Evolutionary conservation across 92 coral and sea anemone genomes (phyloP).

Genomic region (Pocillopora grandis): DNA sequence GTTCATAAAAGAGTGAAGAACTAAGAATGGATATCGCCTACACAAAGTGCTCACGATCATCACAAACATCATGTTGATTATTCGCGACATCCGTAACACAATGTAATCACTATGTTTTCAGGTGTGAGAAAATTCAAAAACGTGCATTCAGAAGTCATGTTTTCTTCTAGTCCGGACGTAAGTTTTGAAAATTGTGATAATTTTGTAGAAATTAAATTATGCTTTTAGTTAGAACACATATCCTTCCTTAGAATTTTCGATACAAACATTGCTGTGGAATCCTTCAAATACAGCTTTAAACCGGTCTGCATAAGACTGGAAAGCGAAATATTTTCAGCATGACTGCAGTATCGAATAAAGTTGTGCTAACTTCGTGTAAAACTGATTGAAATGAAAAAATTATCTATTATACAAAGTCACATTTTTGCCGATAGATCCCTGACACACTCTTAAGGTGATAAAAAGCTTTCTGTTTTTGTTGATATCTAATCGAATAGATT

Average conservation of each 20-base stretch:
- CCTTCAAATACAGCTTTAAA: neutral
- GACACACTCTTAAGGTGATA: neutral
- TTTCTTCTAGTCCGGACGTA: constrained; percentile 12
- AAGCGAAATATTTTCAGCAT: neutral
- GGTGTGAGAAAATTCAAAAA: constrained; percentile 12
- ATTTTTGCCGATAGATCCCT: neutral
- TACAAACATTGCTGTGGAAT: neutral
- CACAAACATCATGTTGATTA: neutral
- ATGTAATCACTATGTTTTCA: constrained; percentile 5
- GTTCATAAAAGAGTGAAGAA: neutral
- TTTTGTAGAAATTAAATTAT: too few relatives aligned
- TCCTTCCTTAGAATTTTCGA: too few relatives aligned
- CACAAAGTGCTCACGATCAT: neutral
- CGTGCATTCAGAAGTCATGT: constrained; percentile 3
- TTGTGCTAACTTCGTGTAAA: neutral
- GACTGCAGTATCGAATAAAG: neutral
- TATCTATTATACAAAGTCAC: neutral
- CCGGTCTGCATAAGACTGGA: neutral
- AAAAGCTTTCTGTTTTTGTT: neutral
- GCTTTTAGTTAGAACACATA: too few relatives aligned
- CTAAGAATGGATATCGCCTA: neutral
- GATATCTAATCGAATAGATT: neutral
- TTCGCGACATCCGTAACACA: neutral
- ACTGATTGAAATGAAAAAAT: neutral
- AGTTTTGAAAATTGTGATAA: neutral